Evolutionary conservation across 2,113 vertebrate species (phyloP), one percentile per base, ranked within the genome.

Genomic region (Andinoacara biseriatus): DNA sequence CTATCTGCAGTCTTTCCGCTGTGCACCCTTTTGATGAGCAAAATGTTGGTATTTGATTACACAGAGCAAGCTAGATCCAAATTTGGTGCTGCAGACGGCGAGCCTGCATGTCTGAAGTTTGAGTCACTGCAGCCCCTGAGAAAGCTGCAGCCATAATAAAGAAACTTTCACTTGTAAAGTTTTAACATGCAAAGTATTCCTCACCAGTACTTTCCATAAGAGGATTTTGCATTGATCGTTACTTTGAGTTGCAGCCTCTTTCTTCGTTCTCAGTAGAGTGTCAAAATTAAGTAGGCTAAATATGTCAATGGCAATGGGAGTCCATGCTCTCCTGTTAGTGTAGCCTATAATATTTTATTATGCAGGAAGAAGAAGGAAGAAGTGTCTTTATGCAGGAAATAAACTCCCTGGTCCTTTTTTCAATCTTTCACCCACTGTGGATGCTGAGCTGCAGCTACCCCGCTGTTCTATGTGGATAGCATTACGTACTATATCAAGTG

Each of bases 41-140:
- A 58, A 78, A 56, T 38, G 59, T 63, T 78, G 76, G 1, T 77
- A 57, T 86, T 89, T 87, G 80, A 89, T 88, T 84, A 77, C 85
- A 85, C 78, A 75, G 57, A 81, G 74, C 2, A 58, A 84, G 40
- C 29, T 31, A 3, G 5, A 40, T 76, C 89, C 91, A 90, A 86
- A 90, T 92, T 87, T 86, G 93, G 91, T 74, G 76, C 18, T 86
- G 83, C 85, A 88, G 83, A 43, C 59, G 18, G 35, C 15, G 29
- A 3, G 88, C 40, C 85, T 74, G 5, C 91, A 90, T 92, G 11
- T 85, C 86, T 85, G 82, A 86, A 80, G 17, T 82, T 60, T 90
- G 90, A 94, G 88, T 94, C 90, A 94, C 84, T 29, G 78, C 80
- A 72, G 80, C 79, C 43, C 1, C 76, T n/a, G 63, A 67, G 67